Conservation (phyloP, 2,888 invertebrate genomes). For the Idaea biselata region DNA sequence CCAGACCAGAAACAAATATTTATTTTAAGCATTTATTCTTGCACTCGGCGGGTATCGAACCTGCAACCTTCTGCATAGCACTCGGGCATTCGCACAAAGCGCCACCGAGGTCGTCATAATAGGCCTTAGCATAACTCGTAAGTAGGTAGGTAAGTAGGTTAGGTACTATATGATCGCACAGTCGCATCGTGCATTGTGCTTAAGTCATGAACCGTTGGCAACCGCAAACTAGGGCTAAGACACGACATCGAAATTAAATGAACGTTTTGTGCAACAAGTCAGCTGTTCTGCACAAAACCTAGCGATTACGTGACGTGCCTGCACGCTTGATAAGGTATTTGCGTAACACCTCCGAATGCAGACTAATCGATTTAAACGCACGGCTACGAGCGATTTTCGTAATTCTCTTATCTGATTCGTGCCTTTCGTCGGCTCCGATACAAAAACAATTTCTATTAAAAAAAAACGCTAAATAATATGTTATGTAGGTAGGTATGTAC, state of each 20-base stretch:
- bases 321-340: conserved; percentile 70
- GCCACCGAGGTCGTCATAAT: too few species aligned
- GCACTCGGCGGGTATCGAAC: too few species aligned
- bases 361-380: conserved; percentile 74
- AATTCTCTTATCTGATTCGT: conserved; percentile 66
- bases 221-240: conserved; percentile 32
- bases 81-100: too few species aligned
- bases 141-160: not conserved
- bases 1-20: too few species aligned
- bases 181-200: conserved; percentile 11
- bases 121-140: not conserved
- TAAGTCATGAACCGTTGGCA: conserved; percentile 43
- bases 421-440: conserved; percentile 41
- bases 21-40: too few species aligned
- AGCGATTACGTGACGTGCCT: conserved; percentile 66
- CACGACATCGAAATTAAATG: conserved; percentile 41
- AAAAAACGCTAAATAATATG: conserved; percentile 26
- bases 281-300: conserved; percentile 51
- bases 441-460: conserved; percentile 45
- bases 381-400: conserved; percentile 67
- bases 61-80: too few species aligned
- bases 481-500: not conserved
- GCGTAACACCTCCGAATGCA: conserved; percentile 63
- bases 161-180: not conserved
- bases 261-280: conserved; percentile 58